These are phyloP conservation scores for Frankliniella fusca DNA, from an alignment of 2,888 invertebrate species.

Conservation along the genomic window DNA sequence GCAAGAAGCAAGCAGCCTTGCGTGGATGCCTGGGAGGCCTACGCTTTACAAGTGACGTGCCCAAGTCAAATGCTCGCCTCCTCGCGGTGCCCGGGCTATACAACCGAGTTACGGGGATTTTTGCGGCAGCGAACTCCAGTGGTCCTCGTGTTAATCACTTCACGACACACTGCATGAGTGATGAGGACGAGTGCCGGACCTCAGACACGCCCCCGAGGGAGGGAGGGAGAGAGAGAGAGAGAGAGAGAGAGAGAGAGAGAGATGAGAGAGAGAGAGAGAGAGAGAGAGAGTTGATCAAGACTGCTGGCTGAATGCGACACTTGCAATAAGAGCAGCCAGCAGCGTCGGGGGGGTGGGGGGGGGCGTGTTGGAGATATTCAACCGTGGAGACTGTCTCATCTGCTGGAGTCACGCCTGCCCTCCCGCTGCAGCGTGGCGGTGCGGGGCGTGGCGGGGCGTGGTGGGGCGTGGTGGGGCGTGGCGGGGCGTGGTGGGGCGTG, in stretches of 20 bases:
- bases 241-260: neutral
- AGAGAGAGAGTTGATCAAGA: neutral
- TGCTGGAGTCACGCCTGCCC: neutral
- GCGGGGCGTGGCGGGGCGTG: neutral
- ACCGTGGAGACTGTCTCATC: neutral
- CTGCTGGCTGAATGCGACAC: neutral
- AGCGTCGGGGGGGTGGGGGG: neutral
- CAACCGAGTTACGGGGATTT: too few species aligned
- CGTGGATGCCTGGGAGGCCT: too few species aligned
- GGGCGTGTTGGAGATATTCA: neutral
- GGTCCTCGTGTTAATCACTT: too few species aligned
- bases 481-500: neutral
- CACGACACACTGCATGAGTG: neutral
- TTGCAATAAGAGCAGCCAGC: neutral
- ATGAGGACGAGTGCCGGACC: neutral
- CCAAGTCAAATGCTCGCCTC: too few species aligned
- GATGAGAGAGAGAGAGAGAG: neutral
- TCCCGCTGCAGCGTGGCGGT: neutral
- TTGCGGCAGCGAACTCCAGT: too few species aligned
- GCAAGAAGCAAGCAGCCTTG: too few species aligned
- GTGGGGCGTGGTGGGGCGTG: neutral
- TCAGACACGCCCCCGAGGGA: neutral
- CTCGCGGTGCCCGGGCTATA: too few species aligned
- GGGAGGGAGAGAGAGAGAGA: neutral
- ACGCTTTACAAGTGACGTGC: too few species aligned